A percentile compares a stretch with the other conserved stretches of the same genome.
Conservation (phyloP, 2,113 vertebrate genomes). For the Synchiropus splendidus region DNA sequence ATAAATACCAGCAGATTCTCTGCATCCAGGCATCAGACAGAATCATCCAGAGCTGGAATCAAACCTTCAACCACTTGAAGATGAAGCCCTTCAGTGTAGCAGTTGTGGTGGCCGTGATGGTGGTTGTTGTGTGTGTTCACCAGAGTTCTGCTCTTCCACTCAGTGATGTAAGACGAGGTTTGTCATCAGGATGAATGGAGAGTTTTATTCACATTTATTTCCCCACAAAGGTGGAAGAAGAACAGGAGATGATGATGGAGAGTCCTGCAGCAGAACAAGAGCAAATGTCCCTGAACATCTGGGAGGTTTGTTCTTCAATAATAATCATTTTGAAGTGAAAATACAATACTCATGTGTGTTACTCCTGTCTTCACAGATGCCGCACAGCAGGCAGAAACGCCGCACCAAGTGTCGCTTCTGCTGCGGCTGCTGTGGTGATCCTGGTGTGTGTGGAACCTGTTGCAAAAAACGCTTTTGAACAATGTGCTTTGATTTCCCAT, state of each 20-base stretch:
- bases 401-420: constrained; percentile 51
- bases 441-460: constrained; percentile 46
- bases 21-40: too few species aligned
- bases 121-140: too few species aligned
- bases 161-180: too few species aligned
- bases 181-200: too few species aligned
- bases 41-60: too few species aligned
- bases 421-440: constrained; percentile 57
- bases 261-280: constrained; percentile 5
- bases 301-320: constrained; percentile 26
- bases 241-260: constrained; percentile 1
- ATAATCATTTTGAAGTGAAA: background rate
- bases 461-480: constrained; percentile 51
- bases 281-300: constrained; percentile 4
- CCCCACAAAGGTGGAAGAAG: constrained; percentile 7
- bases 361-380: constrained; percentile 8
- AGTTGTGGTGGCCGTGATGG: too few species aligned
- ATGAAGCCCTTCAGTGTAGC: too few species aligned
- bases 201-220: too few species aligned
- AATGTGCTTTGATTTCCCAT: too few species aligned
- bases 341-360: background rate
- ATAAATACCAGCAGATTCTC: too few species aligned
- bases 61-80: too few species aligned
- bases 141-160: too few species aligned
- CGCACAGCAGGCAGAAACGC: constrained; percentile 26